Evolutionary conservation across 2,797 vertebrate species (phyloP), one percentile per base, ranked within the genome.

Genomic region (Rhinoraja longicauda): DNA sequence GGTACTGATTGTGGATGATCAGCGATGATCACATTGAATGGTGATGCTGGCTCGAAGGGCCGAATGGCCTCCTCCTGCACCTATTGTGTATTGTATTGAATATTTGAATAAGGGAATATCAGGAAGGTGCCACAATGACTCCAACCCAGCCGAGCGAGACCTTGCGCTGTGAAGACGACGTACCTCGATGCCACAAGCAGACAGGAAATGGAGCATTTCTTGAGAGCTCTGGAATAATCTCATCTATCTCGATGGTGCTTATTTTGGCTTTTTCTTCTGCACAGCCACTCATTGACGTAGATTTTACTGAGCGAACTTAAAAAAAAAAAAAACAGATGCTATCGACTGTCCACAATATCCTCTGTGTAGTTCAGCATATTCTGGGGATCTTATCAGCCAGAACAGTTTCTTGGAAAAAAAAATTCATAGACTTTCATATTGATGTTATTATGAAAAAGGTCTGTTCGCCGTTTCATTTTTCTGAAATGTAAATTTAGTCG

Each of bases 171-270:
- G 12, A 29, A 72, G 73, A 73, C 39, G 2, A 32, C 32, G 24
- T 53, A 21, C 12, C 39, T 75, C 39, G 13, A 15, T 26, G 67
- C 53, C 45, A 45, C 45, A 73, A 53, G 92, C 64, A 92, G 72
- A 39, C 53, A 92, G 64, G 39, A 73, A n/a, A 53, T 70, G 57
- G 39, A 92, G 26, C 26, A 36, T 92, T 92, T 92, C 70, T 29
- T 92, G 36, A 92, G 90, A 92, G 92, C 90, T 92, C 45, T 72
- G 90, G 90, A 39, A 53, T 92, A 75, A 92, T 75, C 70, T 75
- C 45, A 92, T 92, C 39, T 75, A 92, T 91, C 67, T 91, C 53
- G 72, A 92, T 10, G 75, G 90, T 57, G 62, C 90, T 73, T 73
- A 45, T 92, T 75, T 26, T 75, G 39, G 70, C 72, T 92, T 92